Conservation (phyloP, 2,113 vertebrate genomes). For the Pogona vitticeps region DNA sequence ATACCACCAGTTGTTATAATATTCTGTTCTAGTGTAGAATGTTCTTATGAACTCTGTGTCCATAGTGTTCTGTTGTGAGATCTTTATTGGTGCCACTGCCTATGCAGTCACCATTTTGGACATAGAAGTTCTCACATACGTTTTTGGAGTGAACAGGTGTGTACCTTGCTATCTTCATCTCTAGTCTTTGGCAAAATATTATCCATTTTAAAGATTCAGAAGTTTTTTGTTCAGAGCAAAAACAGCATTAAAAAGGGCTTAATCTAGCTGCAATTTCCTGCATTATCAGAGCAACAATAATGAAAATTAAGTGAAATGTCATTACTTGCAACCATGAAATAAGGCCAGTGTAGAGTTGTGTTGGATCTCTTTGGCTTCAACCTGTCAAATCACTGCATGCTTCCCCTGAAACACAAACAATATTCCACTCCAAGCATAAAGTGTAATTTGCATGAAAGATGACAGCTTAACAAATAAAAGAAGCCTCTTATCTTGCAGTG, state of each 20-base stretch:
- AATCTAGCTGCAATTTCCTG: background rate
- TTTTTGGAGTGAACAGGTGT: too few species aligned
- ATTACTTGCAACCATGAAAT: background rate
- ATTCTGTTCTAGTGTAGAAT: too few species aligned
- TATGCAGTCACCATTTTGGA: too few species aligned
- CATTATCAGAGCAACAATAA: background rate
- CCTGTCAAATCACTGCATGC: background rate
- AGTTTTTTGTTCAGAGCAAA: background rate
- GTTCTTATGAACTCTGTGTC: too few species aligned
- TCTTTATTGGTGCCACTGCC: too few species aligned
- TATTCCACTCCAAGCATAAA: background rate
- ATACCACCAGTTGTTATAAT: too few species aligned
- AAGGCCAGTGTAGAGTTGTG: background rate
- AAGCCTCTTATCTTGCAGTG: background rate
- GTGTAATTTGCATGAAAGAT: background rate
- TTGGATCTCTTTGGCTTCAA: background rate
- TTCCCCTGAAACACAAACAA: conserved; percentile 14
- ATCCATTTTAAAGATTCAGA: background rate
- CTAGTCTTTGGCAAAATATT: too few species aligned
- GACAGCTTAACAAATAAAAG: background rate
- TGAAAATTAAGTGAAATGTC: background rate
- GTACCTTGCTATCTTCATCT: too few species aligned
- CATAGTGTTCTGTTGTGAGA: too few species aligned
- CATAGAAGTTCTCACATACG: too few species aligned
- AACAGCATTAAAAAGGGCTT: background rate